Evolutionary conservation across 1,140 invertebrate species (phyloP).

Genomic region (Pissodes strobi): DNA sequence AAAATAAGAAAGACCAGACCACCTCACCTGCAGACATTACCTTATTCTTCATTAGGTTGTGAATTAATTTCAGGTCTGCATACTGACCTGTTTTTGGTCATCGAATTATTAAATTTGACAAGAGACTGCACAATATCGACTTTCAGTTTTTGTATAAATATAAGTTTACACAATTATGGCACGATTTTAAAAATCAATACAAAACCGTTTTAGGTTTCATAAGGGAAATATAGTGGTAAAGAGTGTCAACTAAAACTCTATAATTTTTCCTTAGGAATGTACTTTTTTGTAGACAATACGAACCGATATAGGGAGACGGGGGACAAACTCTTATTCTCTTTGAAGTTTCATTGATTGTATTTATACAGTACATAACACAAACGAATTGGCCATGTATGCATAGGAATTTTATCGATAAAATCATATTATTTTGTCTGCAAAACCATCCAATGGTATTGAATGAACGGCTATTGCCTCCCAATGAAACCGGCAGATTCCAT

Average conservation of each 20-base stretch:
- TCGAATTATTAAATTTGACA: conserved; percentile 3
- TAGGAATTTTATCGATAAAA: conserved; percentile 7
- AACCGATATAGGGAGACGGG: too few relatives aligned
- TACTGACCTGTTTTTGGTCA: not conserved
- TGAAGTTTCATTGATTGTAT: not conserved
- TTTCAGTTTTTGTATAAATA: not conserved
- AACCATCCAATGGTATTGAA: conserved; percentile 17
- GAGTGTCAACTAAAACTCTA: too few relatives aligned
- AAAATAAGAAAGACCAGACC: too few relatives aligned
- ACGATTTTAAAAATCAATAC: not conserved
- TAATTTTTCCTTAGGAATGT: too few relatives aligned
- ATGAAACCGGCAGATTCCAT: conserved; percentile 30
- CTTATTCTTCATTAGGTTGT: too few relatives aligned
- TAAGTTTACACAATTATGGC: not conserved
- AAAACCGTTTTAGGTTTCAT: too few relatives aligned
- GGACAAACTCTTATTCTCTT: too few relatives aligned
- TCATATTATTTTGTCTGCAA: conserved; percentile 12
- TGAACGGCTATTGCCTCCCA: conserved; percentile 10
- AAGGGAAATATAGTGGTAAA: too few relatives aligned
- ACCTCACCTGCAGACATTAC: too few relatives aligned
- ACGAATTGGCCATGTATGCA: not conserved
- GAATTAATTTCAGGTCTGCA: too few relatives aligned
- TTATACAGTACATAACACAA: conserved; percentile 5
- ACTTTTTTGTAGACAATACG: not conserved
- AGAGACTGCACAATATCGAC: conserved; percentile 1